phyloP scores from a whole-genome alignment of 1,140 invertebrate genomes.

The Drosophila yakuba region DNA sequence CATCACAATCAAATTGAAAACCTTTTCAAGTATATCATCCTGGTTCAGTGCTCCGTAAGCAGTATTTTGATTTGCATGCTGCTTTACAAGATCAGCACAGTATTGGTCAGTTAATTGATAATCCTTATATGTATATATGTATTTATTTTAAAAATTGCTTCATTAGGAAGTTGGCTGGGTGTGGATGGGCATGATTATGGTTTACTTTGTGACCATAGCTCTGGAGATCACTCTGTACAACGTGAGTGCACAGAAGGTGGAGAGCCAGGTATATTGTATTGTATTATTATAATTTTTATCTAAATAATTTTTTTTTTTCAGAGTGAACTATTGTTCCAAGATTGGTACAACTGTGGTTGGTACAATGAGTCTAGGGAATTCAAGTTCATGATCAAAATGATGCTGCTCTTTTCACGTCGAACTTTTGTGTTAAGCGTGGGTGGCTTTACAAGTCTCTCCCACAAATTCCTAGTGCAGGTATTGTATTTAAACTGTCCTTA shows the following conservation, averaged over 20 bases:
- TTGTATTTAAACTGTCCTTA: neutral
- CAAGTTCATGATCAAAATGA: slow-evolving; percentile 66
- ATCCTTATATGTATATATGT: neutral
- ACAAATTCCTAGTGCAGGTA: slow-evolving; percentile 68
- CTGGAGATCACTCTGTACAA: slow-evolving; percentile 70
- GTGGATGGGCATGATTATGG: slow-evolving; percentile 72
- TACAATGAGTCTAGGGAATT: slow-evolving; percentile 68
- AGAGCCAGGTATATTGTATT: slow-evolving; percentile 44
- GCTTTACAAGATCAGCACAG: slow-evolving; percentile 69
- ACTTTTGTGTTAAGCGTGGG: slow-evolving; percentile 65
- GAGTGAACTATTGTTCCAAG: slow-evolving; percentile 60
- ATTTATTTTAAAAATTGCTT: neutral
- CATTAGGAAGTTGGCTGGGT: slow-evolving; percentile 59
- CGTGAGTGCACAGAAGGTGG: slow-evolving; percentile 62
- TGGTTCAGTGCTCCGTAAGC: slow-evolving; percentile 66
- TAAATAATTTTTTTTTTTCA: neutral
- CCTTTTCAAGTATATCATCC: slow-evolving; percentile 67
- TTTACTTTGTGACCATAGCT: slow-evolving; percentile 63
- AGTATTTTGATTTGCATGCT: slow-evolving; percentile 74
- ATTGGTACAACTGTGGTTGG: slow-evolving; percentile 72
- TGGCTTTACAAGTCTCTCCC: slow-evolving; percentile 68
- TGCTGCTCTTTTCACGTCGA: slow-evolving; percentile 59
- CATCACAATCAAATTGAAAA: slow-evolving; percentile 61
- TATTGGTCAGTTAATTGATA: slow-evolving; percentile 34
- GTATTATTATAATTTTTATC: neutral